Evolutionary conservation across 2,888 invertebrate genomes (phyloP).

Genomic region (Synanthedon myopaeformis): DNA sequence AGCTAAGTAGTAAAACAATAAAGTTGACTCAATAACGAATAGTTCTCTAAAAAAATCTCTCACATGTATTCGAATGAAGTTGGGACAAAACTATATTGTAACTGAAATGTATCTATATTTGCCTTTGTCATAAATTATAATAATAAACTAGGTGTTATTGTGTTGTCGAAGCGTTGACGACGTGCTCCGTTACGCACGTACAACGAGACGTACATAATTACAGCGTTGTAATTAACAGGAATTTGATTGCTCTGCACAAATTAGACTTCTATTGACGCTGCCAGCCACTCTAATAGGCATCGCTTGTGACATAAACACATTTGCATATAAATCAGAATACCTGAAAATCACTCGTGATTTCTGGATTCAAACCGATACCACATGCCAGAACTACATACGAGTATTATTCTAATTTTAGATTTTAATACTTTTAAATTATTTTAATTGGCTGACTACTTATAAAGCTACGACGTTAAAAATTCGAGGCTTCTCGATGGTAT

Average conservation of each 20-base stretch:
- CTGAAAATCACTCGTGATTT: conserved; percentile 25
- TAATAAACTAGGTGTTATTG: neutral
- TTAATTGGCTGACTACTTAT: too few species aligned
- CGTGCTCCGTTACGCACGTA: conserved; percentile 4
- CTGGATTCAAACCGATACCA: conserved; percentile 5
- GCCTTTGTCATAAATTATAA: too few species aligned
- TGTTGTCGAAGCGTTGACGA: conserved; percentile 1
- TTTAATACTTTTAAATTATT: too few species aligned
- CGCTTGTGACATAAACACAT: conserved; percentile 42
- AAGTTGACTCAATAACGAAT: too few species aligned
- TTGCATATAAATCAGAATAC: conserved; percentile 45
- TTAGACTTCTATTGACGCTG: conserved; percentile 50
- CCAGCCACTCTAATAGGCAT: conserved; percentile 37
- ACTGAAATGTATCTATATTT: too few species aligned
- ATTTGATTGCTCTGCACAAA: conserved; percentile 51
- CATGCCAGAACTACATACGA: neutral
- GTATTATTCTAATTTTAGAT: too few species aligned
- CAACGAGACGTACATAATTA: conserved; percentile 18
- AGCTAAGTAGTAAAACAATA: too few species aligned
- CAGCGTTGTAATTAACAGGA: conserved; percentile 42
- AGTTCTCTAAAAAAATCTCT: too few species aligned
- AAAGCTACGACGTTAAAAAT: too few species aligned
- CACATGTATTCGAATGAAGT: too few species aligned
- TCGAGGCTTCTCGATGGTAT: too few species aligned
- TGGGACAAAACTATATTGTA: too few species aligned